phyloP scores from a whole-genome alignment of 2,113 vertebrate species.

The Saccopteryx bilineata region DNA sequence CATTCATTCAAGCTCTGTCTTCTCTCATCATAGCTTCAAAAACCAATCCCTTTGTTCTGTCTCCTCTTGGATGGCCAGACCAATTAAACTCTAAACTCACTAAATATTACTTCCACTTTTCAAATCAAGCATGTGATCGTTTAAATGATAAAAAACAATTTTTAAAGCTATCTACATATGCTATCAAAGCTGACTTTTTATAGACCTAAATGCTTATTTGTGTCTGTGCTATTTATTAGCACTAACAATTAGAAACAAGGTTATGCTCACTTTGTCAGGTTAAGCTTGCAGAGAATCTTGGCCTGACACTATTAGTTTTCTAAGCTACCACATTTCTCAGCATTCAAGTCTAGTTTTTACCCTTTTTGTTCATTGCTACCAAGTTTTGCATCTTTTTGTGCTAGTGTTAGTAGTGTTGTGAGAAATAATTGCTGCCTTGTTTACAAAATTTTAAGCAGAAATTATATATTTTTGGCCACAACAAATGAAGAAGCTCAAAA shows the following conservation, averaged over 20 bases:
- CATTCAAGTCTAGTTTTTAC: not conserved
- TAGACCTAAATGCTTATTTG: not conserved
- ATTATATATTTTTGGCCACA: not conserved
- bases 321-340: not conserved
- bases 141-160: constrained; percentile 26
- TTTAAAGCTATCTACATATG: not conserved
- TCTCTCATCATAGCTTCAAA: not conserved
- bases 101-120: not conserved
- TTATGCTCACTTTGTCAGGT: not conserved
- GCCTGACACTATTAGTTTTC: not conserved
- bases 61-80: not conserved
- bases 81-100: not conserved
- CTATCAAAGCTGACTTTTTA: not conserved
- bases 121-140: not conserved
- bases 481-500: constrained; percentile 26
- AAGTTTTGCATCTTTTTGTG: constrained; percentile 47
- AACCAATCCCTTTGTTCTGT: not conserved
- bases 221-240: not conserved
- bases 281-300: not conserved
- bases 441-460: constrained; percentile 21
- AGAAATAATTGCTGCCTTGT: not conserved
- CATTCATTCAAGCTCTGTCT: constrained; percentile 6
- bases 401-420: not conserved
- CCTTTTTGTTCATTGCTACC: constrained; percentile 31
- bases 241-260: not conserved